Conservation (phyloP, 2,797 vertebrate genomes). For the Coracias cyanogaster region DNA sequence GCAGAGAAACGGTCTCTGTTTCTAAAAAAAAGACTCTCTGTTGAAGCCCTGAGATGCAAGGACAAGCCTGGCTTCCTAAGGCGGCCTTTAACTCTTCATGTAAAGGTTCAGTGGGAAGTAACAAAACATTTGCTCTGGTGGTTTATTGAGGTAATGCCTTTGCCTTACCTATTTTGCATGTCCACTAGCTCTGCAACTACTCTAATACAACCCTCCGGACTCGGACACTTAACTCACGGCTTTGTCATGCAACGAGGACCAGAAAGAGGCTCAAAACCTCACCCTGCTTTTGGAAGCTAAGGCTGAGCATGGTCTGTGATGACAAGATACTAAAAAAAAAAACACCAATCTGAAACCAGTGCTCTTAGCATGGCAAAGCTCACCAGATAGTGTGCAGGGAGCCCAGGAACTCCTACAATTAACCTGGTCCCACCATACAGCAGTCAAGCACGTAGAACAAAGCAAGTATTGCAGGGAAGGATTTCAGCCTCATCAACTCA, state of each 20-base stretch:
- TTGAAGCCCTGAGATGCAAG: not conserved
- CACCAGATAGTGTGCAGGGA: rapidly evolving
- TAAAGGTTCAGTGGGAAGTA: not conserved
- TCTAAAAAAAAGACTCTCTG: not conserved
- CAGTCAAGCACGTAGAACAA: no score
- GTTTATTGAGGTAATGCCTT: no score
- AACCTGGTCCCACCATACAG: not conserved
- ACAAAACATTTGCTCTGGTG: not conserved
- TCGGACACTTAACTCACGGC: not conserved
- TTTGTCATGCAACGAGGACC: rapidly evolving
- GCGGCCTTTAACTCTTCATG: not conserved
- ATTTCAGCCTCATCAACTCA: rapidly evolving
- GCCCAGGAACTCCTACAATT: not conserved
- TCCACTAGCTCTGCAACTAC: rapidly evolving
- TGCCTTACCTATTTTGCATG: not conserved
- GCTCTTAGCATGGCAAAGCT: not conserved
- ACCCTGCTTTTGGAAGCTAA: not conserved
- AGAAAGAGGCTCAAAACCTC: rapidly evolving
- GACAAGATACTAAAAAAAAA: not conserved
- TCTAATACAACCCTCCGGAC: not conserved
- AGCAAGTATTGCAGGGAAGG: not conserved
- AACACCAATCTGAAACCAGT: not conserved
- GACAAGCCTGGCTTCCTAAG: not conserved
- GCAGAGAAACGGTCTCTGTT: rapidly evolving
- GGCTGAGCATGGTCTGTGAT: not conserved